Percentiles rank a stretch among this genome's conserved stretches.
Conservation (phyloP, 2,113 vertebrate genomes). For the Burhinus bistriatus region DNA sequence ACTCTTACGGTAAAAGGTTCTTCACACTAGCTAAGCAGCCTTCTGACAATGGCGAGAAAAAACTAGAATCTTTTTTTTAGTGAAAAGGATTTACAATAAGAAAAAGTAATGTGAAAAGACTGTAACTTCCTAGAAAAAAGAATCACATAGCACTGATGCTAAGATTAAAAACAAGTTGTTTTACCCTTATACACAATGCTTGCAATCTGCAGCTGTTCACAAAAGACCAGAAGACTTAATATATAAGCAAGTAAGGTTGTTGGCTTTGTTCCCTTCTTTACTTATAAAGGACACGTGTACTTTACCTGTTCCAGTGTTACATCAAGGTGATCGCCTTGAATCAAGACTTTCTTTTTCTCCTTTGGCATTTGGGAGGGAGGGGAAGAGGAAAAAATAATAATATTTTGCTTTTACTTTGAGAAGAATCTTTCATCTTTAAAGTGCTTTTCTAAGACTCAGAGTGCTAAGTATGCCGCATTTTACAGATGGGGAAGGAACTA, state of each 20-base stretch:
- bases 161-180: constrained; percentile 41
- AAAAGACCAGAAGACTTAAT: background rate
- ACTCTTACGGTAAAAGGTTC: background rate
- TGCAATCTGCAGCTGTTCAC: constrained; percentile 45
- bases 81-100: background rate
- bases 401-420: background rate
- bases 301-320: background rate
- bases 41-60: background rate
- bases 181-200: background rate
- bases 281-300: background rate
- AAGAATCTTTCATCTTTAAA: background rate
- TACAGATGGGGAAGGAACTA: background rate
- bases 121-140: background rate
- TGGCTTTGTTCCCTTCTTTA: constrained; percentile 37
- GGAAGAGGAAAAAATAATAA: background rate
- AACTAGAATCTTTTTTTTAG: background rate
- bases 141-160: background rate
- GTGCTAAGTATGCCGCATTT: background rate
- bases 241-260: background rate
- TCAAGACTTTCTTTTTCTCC: constrained; percentile 13
- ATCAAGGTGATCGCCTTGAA: constrained; percentile 4
- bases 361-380: background rate
- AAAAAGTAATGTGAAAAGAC: background rate
- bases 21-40: background rate
- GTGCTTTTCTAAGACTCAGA: background rate